Evolutionary conservation across 2,797 vertebrate species (phyloP), one percentile per base, ranked within the genome.

Genomic region (Lates japonicus): DNA sequence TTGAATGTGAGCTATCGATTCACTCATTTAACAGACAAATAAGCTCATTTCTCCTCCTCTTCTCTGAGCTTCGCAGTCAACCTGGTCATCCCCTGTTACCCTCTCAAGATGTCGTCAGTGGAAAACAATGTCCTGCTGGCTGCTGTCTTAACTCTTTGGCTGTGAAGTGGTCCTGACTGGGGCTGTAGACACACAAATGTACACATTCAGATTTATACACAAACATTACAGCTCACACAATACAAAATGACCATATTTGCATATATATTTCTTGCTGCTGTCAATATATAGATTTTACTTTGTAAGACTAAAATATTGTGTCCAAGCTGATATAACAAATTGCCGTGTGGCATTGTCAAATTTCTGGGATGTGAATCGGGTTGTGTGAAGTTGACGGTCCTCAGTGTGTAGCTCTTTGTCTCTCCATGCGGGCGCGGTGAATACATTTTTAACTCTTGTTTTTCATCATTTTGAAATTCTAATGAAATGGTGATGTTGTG

Each of bases 401-500:
- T 39, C 22, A 22, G 2, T 67, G 22, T 17, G 90, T 93, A 92
- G 68, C 87, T 80, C 74, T 90, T 90, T 95, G 91, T 92, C 92
- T 76, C 83, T 95, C 94, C 92, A 94, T 79, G 84, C 51, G 79
- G 72, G 35, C 70, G 42, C 57, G 92, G 87, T 90, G 68, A 37
- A 92, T 94, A 93, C 93, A 85, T 94, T 93, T 94, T 94, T 90
- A 91, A 93, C 25, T 94, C 92, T 93, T 94, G 91, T 93, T 95
- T 82, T 74, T 92, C 19, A 48, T 66, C 33, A 93, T 93, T 83
- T 91, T 94, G 89, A 92, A 95, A 86, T 95, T 95, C 76, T 64
- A 78, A 93, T 95, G 95, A 95, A 96, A 96, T 96, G 95, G 96
- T 95, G 94, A 95, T 95, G 94, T 87, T 92, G 89, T 92, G 82